A percentile compares a stretch with the other conserved stretches of the same genome.
Conservation (phyloP, 1,140 invertebrate species). For the Bombus huntii region DNA sequence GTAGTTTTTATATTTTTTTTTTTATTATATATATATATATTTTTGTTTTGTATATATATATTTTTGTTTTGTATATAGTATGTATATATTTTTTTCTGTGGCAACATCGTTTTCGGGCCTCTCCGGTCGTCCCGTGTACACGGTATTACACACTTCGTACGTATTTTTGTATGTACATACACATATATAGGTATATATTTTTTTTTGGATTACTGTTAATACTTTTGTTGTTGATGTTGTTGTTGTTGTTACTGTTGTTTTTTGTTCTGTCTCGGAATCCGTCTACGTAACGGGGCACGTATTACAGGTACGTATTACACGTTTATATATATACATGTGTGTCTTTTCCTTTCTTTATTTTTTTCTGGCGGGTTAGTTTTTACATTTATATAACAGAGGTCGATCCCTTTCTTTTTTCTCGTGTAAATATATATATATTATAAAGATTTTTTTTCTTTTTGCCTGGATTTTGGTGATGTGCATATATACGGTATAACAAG, state of each 20-base stretch:
- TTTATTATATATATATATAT: neutral
- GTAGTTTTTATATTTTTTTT: neutral
- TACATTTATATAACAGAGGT: neutral
- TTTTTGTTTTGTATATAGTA: slow-evolving; percentile 10
- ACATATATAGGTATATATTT: slow-evolving; percentile 10
- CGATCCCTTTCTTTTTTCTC: slow-evolving; percentile 31
- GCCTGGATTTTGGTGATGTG: slow-evolving; percentile 53
- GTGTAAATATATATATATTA: slow-evolving; percentile 48
- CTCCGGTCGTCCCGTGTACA: slow-evolving; percentile 55
- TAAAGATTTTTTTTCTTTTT: slow-evolving; percentile 45
- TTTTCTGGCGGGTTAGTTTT: slow-evolving; percentile 28
- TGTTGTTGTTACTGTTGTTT: slow-evolving; percentile 52
- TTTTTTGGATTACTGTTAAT: slow-evolving; percentile 27
- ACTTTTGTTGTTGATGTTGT: slow-evolving; percentile 43
- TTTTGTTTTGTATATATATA: slow-evolving; percentile 11
- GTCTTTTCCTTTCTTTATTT: slow-evolving; percentile 39
- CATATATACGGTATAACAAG: slow-evolving; percentile 12
- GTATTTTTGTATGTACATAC: slow-evolving; percentile 20
- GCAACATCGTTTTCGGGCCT: slow-evolving; percentile 15
- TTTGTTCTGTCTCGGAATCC: slow-evolving; percentile 34
- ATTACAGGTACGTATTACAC: slow-evolving; percentile 41
- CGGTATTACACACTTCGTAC: slow-evolving; percentile 23
- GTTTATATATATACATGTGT: slow-evolving; percentile 13
- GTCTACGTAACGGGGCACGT: slow-evolving; percentile 37
- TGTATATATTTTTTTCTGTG: slow-evolving; percentile 22